Conservation (phyloP, 1,140 invertebrate genomes). For the Musca vetustissima region DNA sequence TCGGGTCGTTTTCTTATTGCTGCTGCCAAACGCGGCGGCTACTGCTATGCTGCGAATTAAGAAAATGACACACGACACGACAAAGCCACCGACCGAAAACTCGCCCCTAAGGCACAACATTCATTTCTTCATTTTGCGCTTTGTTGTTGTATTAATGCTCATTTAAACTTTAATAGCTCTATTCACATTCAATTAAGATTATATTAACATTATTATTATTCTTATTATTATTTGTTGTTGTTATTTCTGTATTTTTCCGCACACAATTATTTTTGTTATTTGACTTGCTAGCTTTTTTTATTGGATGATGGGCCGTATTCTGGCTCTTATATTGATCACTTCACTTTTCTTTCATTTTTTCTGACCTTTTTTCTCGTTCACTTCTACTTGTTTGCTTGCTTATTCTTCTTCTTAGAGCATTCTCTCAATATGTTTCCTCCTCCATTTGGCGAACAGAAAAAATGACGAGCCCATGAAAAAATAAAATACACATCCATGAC, state of each 20-base stretch:
- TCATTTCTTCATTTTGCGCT: too few relatives aligned
- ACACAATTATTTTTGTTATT: constrained; percentile 2
- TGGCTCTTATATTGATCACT: constrained; percentile 12
- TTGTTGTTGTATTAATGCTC: too few relatives aligned
- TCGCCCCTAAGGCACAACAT: too few relatives aligned
- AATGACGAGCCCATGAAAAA: constrained; percentile 18
- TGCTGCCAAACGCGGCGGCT: too few relatives aligned
- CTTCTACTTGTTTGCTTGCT: constrained; percentile 2
- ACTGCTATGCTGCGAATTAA: too few relatives aligned
- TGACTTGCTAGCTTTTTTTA: neutral
- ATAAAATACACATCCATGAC: neutral
- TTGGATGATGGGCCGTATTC: neutral
- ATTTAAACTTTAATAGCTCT: constrained; percentile 16
- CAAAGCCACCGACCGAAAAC: neutral
- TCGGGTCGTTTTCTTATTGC: neutral
- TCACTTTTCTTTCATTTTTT: constrained; percentile 7
- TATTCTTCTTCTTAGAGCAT: constrained; percentile 4
- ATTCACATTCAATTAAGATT: constrained; percentile 15
- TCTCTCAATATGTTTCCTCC: neutral
- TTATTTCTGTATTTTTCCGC: constrained; percentile 11
- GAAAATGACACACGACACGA: neutral
- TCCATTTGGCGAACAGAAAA: constrained; percentile 9
- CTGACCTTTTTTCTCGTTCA: neutral
- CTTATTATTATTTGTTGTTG: too few relatives aligned
- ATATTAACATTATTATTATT: constrained; percentile 3